Evolutionary conservation across 2,797 vertebrate genomes (phyloP), one percentile per base, ranked within the genome.

Genomic region (Simalia tracyae): DNA sequence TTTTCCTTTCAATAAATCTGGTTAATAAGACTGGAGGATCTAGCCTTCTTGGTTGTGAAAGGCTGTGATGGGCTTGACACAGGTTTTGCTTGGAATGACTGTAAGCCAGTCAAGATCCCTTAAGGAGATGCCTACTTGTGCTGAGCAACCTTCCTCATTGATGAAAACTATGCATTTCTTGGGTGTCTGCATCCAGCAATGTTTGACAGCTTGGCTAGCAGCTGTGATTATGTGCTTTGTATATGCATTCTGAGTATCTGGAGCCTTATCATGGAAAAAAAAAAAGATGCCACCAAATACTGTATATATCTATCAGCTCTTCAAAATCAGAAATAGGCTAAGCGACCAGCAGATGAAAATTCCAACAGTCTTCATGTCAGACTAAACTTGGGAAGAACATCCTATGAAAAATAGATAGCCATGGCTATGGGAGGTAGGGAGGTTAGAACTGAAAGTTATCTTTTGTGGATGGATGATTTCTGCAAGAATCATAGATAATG

Each of bases 381-480:
- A 87, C 54, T 57, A 76, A 85, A 76, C 3, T 6, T 66, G n/a
- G 19, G 50, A 56, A 84, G 22, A 26, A 42, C 36, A 64, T 31
- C 50, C n/a, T 64, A 56, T 56, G 63, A 84, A 50, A 88, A 89
- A 66, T 22, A n/a, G 26, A 46, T 36, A 89, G 61, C 24, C 59
- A 66, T n/a, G 15, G 91, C 28, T 90, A n/a, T 86, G 85, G 89
- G 12, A 5, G 63, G 19, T 90, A 26, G 84, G 89, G 12, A 5
- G 63, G 19, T 90, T n/a, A 0, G 92, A 93, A 88, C 24, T 5
- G 87, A 90, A 26, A 22, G n/a, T 92, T 92, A 93, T 93, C 88
- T 7, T 4, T 22, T 46, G 61, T 88, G 60, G 24, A 68, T 87
- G 1, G 0, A 19, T 57, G 19, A 63, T 14, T 85, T 60, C 81